Evolutionary conservation across 2,113 vertebrate genomes (phyloP).

Genomic region (Brienomyrus brachyistius): DNA sequence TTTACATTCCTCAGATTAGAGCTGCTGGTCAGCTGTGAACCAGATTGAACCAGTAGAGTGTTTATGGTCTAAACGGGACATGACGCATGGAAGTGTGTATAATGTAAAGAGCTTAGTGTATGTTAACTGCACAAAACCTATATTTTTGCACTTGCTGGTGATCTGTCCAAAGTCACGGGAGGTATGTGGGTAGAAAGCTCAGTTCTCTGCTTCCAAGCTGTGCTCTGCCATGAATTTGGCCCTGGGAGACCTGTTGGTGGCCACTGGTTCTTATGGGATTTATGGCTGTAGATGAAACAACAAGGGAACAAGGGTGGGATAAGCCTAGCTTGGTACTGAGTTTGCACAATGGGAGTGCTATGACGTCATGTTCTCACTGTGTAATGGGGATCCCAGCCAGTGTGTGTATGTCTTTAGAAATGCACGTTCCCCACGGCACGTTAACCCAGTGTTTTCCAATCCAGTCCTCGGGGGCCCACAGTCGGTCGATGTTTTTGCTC

Average conservation of each 20-base stretch:
- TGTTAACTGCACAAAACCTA: background rate
- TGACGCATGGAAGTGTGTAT: background rate
- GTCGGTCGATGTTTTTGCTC: background rate
- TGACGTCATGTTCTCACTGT: background rate
- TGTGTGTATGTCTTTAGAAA: background rate
- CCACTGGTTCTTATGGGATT: background rate
- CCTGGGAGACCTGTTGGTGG: background rate
- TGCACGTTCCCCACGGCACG: background rate
- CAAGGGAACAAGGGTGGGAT: background rate
- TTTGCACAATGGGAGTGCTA: background rate
- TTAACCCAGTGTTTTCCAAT: background rate
- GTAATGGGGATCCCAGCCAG: background rate
- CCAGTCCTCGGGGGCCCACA: background rate
- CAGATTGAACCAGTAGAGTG: background rate
- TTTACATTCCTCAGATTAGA: background rate
- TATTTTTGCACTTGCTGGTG: background rate
- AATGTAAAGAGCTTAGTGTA: background rate
- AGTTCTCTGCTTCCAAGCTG: background rate
- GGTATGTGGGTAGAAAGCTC: background rate
- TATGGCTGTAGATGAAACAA: background rate
- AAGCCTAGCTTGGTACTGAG: background rate
- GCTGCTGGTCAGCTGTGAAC: background rate
- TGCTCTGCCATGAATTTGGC: background rate
- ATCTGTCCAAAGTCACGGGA: background rate
- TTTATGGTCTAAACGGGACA: background rate